These are phyloP conservation scores for Gadopsis marmoratus DNA, from an alignment of 2,797 vertebrate genomes.

Conservation along the genomic window DNA sequence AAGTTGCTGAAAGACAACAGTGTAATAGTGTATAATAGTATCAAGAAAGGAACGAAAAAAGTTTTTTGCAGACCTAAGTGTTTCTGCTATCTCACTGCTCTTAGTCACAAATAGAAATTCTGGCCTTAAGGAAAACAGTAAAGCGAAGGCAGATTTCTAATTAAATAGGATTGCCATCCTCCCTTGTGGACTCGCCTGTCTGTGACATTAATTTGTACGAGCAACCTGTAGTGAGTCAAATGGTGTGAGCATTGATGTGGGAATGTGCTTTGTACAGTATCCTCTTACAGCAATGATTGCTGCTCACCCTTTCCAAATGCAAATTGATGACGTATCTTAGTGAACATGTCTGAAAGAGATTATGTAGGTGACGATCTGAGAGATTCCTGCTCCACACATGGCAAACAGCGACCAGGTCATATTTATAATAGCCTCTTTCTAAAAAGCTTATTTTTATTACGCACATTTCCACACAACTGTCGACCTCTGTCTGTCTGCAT, in stretches of 20 bases:
- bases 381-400: neutral
- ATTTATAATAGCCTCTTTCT: conserved; percentile 11
- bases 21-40: neutral
- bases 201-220: conserved; percentile 46
- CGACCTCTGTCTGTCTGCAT: conserved; percentile 6
- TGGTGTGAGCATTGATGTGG: conserved; percentile 8
- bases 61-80: conserved; percentile 14
- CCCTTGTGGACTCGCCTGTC: conserved; percentile 24
- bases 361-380: conserved; percentile 2
- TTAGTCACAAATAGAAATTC: conserved; percentile 35
- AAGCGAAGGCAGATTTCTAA: conserved; percentile 45
- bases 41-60: neutral
- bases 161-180: conserved; percentile 25
- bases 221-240: conserved; percentile 41
- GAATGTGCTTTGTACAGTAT: conserved; percentile 1
- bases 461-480: conserved; percentile 23
- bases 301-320: neutral
- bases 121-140: conserved; percentile 47
- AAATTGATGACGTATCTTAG: neutral
- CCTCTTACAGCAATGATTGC: neutral
- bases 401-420: neutral
- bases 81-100: conserved; percentile 15
- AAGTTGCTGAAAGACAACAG: neutral
- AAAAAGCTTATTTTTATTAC: conserved; percentile 13
- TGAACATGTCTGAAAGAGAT: conserved; percentile 11